phyloP scores from a whole-genome alignment of 2,797 vertebrate species.

The Chelidonichthys spinosus region DNA sequence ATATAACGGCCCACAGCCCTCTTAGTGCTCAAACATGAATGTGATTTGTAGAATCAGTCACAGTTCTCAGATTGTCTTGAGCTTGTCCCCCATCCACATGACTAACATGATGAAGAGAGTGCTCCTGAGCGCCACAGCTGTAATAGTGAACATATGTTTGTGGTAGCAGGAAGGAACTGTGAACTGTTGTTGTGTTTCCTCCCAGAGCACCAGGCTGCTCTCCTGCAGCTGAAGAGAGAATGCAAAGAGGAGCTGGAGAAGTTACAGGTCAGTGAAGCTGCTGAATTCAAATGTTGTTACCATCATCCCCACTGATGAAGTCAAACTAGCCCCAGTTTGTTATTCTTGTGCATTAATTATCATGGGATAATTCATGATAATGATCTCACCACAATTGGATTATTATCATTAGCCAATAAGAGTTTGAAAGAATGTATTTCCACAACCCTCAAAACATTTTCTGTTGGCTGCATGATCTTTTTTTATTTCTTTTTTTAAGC shows the following conservation, averaged over 20 bases:
- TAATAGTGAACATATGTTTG: constrained; percentile 25
- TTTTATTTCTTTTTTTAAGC: not conserved
- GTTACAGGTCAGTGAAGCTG: constrained; percentile 82
- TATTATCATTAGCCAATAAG: too few relatives aligned
- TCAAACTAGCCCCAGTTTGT: not conserved
- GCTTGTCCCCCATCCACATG: constrained; percentile 4
- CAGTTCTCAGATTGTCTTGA: constrained; percentile 3
- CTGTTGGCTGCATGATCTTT: not conserved
- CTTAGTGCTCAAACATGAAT: not conserved
- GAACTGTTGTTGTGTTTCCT: constrained; percentile 33
- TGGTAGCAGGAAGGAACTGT: constrained; percentile 1
- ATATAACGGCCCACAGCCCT: not conserved
- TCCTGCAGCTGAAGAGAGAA: constrained; percentile 95
- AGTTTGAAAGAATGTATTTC: not conserved
- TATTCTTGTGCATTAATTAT: not conserved
- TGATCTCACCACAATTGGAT: too few relatives aligned
- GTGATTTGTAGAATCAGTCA: not conserved
- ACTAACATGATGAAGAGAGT: not conserved
- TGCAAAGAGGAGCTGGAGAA: constrained; percentile 93
- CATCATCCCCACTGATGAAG: not conserved
- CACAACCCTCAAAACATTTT: not conserved
- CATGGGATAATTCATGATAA: too few relatives aligned
- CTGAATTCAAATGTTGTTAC: not conserved
- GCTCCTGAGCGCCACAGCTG: not conserved
- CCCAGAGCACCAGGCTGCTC: constrained; percentile 95